Conservation (phyloP, 2,888 invertebrate species). For the Ceratothoa steindachneri region DNA sequence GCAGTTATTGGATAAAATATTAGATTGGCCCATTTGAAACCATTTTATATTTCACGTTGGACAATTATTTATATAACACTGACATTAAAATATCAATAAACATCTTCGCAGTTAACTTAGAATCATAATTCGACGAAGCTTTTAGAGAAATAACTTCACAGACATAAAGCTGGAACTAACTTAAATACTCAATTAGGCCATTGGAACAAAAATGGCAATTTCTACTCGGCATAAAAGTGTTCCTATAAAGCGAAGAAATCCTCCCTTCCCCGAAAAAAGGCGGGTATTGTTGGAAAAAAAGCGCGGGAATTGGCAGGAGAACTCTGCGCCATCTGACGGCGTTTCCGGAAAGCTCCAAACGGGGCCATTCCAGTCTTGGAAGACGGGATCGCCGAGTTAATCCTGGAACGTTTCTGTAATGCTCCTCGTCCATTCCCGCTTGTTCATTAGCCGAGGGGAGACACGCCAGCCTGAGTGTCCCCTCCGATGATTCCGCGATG, state of each 20-base stretch:
- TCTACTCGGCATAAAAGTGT: not conserved
- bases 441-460: constrained; percentile 30
- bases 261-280: not conserved
- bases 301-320: not conserved
- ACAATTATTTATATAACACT: no score
- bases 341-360: not conserved
- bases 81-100: no score
- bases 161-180: not conserved
- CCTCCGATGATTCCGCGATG: constrained; percentile 19
- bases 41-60: no score
- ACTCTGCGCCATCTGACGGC: not conserved
- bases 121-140: no score
- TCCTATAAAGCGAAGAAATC: not conserved
- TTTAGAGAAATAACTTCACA: no score
- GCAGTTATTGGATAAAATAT: no score
- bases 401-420: constrained; percentile 28
- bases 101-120: no score
- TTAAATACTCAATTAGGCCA: not conserved
- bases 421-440: constrained; percentile 31
- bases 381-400: constrained; percentile 20
- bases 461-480: constrained; percentile 19
- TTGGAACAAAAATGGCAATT: not conserved
- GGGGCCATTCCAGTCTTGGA: not conserved
- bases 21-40: no score
- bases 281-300: not conserved